Evolutionary conservation across 2,113 vertebrate genomes (phyloP).

Genomic region (Dicentrarchus labrax): DNA sequence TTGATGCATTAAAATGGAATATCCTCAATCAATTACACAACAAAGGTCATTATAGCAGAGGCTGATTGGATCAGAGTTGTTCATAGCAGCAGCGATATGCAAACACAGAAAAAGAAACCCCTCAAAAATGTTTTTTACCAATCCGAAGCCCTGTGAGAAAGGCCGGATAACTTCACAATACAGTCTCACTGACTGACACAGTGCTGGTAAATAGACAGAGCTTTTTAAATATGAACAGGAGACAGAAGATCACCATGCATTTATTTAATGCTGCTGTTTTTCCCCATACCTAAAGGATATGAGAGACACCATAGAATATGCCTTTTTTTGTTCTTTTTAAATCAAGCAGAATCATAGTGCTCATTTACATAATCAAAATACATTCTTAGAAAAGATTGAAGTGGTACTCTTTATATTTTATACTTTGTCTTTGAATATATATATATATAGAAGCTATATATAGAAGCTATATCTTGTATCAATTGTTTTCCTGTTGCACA

Average conservation of each 20-base stretch:
- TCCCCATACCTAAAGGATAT: conserved; percentile 66
- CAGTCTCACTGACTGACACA: conserved; percentile 78
- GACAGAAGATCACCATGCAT: conserved; percentile 82
- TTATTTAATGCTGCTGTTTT: conserved; percentile 73
- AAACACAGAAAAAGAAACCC: conserved; percentile 71
- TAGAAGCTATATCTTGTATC: conserved; percentile 69
- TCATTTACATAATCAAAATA: conserved; percentile 85
- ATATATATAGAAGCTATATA: conserved; percentile 68
- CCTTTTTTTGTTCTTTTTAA: conserved; percentile 53
- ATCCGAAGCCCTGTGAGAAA: conserved; percentile 43
- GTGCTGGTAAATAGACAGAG: conserved; percentile 80
- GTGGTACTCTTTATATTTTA: conserved; percentile 70
- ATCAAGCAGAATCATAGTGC: conserved; percentile 74
- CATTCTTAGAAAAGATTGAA: conserved; percentile 86
- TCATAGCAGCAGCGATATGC: conserved; percentile 79
- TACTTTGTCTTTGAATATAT: conserved; percentile 72
- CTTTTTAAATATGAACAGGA: conserved; percentile 70
- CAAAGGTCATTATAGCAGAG: conserved; percentile 80
- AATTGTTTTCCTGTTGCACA: conserved; percentile 73
- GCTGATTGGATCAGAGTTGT: conserved; percentile 77
- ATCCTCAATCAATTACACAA: conserved; percentile 77
- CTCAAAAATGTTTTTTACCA: conserved; percentile 42
- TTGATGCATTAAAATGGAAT: conserved; percentile 81
- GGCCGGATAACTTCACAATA: conserved; percentile 50
- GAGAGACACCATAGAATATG: conserved; percentile 55